These are phyloP conservation scores for Drosophila bifasciata DNA, from an alignment of 1,140 invertebrate genomes.

Conservation along the genomic window DNA sequence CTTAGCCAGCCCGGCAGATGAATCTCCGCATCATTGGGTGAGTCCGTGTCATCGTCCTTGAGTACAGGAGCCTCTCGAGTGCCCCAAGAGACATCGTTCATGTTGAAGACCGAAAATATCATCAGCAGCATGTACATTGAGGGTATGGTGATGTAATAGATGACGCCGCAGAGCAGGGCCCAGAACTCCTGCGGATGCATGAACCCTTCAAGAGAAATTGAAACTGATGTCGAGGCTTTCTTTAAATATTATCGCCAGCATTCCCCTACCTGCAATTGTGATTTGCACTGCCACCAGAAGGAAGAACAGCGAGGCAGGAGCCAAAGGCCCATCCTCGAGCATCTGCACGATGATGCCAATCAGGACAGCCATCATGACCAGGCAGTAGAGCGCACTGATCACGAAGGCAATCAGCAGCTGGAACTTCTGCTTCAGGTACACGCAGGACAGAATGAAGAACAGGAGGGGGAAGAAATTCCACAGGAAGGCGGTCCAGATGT, in stretches of 20 bases:
- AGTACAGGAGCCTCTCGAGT: constrained; percentile 89
- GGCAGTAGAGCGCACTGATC: constrained; percentile 91
- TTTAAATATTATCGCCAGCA: neutral
- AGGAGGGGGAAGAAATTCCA: constrained; percentile 91
- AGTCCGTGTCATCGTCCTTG: constrained; percentile 46
- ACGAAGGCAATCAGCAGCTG: constrained; percentile 91
- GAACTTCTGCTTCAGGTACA: constrained; percentile 89
- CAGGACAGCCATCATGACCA: constrained; percentile 97
- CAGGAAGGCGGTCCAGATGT: constrained; percentile 91
- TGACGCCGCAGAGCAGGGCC: constrained; percentile 90
- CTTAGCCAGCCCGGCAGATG: constrained; percentile 89
- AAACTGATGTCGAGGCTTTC: neutral
- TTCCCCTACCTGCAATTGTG: constrained; percentile 85
- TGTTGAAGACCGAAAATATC: constrained; percentile 95
- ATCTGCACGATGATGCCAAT: constrained; percentile 94
- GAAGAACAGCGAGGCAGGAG: constrained; percentile 92
- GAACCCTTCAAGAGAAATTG: constrained; percentile 85
- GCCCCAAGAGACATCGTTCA: constrained; percentile 96
- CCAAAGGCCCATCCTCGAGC: constrained; percentile 90
- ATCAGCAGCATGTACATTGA: constrained; percentile 97
- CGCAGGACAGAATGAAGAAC: constrained; percentile 90
- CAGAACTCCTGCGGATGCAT: constrained; percentile 93
- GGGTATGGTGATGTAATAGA: constrained; percentile 96
- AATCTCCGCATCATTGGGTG: constrained; percentile 33
- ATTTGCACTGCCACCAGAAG: constrained; percentile 87